These are phyloP conservation scores for Odiellus spinosus DNA, from an alignment of 2,888 invertebrate species.

Conservation along the genomic window DNA sequence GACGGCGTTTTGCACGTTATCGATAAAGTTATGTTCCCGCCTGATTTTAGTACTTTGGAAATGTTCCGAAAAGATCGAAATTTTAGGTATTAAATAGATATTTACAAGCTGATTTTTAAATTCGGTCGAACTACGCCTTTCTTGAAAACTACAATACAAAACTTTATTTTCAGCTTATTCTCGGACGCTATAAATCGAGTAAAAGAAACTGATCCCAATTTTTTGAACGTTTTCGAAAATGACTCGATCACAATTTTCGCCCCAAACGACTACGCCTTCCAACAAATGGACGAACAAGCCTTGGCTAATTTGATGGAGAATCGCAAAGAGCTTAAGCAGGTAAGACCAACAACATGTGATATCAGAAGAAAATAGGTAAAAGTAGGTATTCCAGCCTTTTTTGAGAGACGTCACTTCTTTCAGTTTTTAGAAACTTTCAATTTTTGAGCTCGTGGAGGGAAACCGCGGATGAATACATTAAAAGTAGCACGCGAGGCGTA, in stretches of 20 bases:
- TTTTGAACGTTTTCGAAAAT: constrained; percentile 15
- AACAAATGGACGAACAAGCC: constrained; percentile 20
- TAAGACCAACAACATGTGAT: too few relatives aligned
- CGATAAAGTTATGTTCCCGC: constrained; percentile 33
- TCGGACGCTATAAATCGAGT: constrained; percentile 29
- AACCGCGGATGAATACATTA: too few relatives aligned
- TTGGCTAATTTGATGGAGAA: constrained; percentile 19
- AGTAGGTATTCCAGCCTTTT: too few relatives aligned
- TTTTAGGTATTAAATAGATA: constrained; percentile 32
- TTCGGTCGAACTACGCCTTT: too few relatives aligned
- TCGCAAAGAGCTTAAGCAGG: constrained; percentile 10
- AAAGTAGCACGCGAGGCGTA: too few relatives aligned
- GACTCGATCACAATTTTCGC: constrained; percentile 21
- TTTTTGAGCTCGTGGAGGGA: too few relatives aligned
- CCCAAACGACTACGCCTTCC: constrained; percentile 26
- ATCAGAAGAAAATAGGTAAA: too few relatives aligned
- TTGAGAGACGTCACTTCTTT: too few relatives aligned
- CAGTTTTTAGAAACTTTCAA: too few relatives aligned
- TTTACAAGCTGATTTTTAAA: too few relatives aligned
- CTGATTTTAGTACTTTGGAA: constrained; percentile 30
- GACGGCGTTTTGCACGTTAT: constrained; percentile 37
- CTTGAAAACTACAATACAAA: background rate
- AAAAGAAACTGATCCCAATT: constrained; percentile 23
- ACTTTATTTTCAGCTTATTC: constrained; percentile 26
- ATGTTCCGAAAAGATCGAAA: constrained; percentile 30